Conservation (phyloP, 2,797 vertebrate genomes). For the Taeniopygia guttata region DNA sequence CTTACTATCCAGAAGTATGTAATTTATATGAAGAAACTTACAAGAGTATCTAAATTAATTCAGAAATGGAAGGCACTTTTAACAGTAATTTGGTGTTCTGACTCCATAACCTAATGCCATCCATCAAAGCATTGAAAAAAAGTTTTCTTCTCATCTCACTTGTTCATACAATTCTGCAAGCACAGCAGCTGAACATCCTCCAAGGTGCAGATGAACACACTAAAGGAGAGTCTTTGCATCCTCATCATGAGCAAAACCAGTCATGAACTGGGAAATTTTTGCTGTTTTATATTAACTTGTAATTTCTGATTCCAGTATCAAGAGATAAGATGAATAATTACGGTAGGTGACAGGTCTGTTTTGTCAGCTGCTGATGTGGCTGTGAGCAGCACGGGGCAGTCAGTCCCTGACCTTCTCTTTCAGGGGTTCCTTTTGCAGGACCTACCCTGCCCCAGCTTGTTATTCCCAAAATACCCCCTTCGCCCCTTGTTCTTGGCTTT, state of each 20-base stretch:
- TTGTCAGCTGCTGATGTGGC: not conserved
- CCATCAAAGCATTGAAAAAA: not conserved
- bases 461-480: not conserved
- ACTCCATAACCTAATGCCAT: not conserved
- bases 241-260: not conserved
- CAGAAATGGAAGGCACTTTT: not conserved
- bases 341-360: fast-evolving
- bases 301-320: not conserved
- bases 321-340: not conserved
- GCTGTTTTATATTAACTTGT: not conserved
- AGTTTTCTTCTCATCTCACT: not conserved
- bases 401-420: not conserved
- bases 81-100: not conserved
- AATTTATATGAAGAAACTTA: not conserved
- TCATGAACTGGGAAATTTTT: not conserved
- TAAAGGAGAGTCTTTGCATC: not conserved
- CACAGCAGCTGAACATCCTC: not conserved
- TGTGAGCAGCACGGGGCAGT: not conserved
- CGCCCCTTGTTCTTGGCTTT: not conserved
- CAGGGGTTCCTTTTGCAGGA: not conserved
- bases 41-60: not conserved
- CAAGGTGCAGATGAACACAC: not conserved
- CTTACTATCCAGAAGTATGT: not conserved
- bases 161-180: not conserved
- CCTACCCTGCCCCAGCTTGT: not conserved